Evolutionary conservation across 2,888 invertebrate genomes (phyloP), one percentile per base, ranked within the genome.

Genomic region (Tinea pellionella): DNA sequence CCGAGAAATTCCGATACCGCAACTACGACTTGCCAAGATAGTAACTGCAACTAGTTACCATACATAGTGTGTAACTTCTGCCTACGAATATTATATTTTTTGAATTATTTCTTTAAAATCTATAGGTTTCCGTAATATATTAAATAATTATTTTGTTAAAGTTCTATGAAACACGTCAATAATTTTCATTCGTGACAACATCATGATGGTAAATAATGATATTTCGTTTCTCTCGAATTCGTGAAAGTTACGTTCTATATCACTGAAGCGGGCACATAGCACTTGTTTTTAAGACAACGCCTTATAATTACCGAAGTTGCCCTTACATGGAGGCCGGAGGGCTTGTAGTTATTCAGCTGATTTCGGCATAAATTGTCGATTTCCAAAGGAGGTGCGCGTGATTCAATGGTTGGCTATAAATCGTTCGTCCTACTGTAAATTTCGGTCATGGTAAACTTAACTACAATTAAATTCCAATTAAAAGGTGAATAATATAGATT

Each of bases 301-400:
- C 64, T 73, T 63, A 70, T 77, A 79, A 79, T 78, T 78, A 69
- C 72, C 68, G 65, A 66, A 67, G 65, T 65, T 53, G 18, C 42
- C 78, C 71, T 62, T 77, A 75, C 66, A 76, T 63, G 69, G 68
- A 63, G 69, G 71, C 18, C 61, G 63, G 65, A 66, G 66, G 58
- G 62, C 70, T 65, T 77, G 77, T 77, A 70, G 77, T 77, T 64
- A 77, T 80, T 69, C 68, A 68, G 70, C 72, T 78, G 75, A 80
- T 76, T 72, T 72, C 70, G 69, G 66, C 70, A 78, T 81, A 76
- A 78, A 80, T 77, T 73, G 30, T 32, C 32, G 57, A 53, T 57
- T 57, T 57, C 57, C 32, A 30, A 57, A 32, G 30, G 32, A 16
- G 57, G 57, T 57, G 30, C 19, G 47, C 53, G 53, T 53, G 53